Evolutionary conservation across 1,140 invertebrate species (phyloP), one percentile per base, ranked within the genome.

Genomic region (Dolichoris vasculosae): DNA sequence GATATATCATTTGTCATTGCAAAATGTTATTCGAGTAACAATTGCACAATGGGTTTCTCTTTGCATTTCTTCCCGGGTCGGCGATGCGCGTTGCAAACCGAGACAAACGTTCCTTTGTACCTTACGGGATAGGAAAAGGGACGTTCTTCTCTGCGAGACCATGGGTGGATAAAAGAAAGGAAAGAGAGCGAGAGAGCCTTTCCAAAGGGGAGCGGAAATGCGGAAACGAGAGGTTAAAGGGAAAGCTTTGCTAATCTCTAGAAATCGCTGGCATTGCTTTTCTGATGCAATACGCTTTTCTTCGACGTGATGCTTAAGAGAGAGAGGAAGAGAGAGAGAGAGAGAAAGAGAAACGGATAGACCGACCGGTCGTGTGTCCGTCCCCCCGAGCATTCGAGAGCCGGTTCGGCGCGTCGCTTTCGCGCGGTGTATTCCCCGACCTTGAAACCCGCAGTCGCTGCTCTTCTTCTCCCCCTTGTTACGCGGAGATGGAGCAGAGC

Each of bases 201-300:
- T n/a, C n/a, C n/a, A n/a, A n/a, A n/a, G n/a, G n/a, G n/a, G n/a
- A n/a, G n/a, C n/a, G n/a, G n/a, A n/a, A n/a, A n/a, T n/a, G n/a
- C n/a, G n/a, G n/a, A n/a, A n/a, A n/a, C n/a, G n/a, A n/a, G n/a
- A n/a, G n/a, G n/a, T n/a, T n/a, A n/a, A n/a, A n/a, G n/a, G 13
- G 55, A 23, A 26, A 2, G 55, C 0, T 4, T 9, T 26, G 55
- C 23, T 26, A 26, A 59, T 59, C 55, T 26, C 55, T 20, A 59
- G 55, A 59, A 59, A 59, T 59, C 55, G 55, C 23, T 59, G 55
- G 23, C 2, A 26, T 26, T 26, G 23, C 55, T 59, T 20, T 69
- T 32, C 67, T 69, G 67, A 69, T 69, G 67, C 67, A 35, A 69
- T 69, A 69, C 2, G 55, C 55, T 59, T 59, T 59, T 59, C 55